These are phyloP conservation scores for Anguilla rostrata DNA, from an alignment of 2,113 vertebrate species.

Conservation along the genomic window DNA sequence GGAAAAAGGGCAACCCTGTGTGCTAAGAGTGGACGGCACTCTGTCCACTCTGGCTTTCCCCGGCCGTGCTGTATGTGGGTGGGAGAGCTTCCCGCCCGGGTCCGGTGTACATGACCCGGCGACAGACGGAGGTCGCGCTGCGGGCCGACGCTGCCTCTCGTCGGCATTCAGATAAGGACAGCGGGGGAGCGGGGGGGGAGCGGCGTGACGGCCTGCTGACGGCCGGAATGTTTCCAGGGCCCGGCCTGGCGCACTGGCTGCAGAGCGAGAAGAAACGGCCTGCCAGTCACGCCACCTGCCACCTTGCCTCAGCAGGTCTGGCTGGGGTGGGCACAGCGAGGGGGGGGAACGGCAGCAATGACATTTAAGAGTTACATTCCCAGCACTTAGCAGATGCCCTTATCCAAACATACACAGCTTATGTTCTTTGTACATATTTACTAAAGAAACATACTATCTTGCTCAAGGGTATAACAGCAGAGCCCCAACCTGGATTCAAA, in stretches of 20 bases:
- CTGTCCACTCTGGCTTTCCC: not conserved
- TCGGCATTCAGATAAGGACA: constrained; percentile 48
- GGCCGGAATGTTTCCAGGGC: constrained; percentile 59
- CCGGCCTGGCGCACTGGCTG: not conserved
- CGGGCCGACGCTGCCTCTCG: constrained; percentile 19
- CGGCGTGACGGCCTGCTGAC: constrained; percentile 62
- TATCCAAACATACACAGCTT: too few species aligned
- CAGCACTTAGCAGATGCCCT: too few species aligned
- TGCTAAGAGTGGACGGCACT: not conserved
- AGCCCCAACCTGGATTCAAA: too few species aligned
- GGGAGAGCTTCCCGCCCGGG: not conserved
- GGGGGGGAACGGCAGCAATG: too few species aligned
- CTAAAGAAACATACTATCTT: too few species aligned
- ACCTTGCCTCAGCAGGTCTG: not conserved
- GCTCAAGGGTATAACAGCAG: too few species aligned
- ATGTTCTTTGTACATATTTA: too few species aligned
- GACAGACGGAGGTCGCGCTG: constrained; percentile 14
- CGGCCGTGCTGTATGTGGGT: not conserved
- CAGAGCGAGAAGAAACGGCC: not conserved
- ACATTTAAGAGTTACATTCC: too few species aligned
- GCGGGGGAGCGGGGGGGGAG: constrained; percentile 47
- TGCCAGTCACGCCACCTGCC: not conserved
- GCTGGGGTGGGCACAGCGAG: not conserved
- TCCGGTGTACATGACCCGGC: constrained; percentile 6
- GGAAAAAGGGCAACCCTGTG: not conserved